These are phyloP conservation scores for Actenoides hombroni DNA, from an alignment of 2,113 vertebrate species.

Conservation along the genomic window DNA sequence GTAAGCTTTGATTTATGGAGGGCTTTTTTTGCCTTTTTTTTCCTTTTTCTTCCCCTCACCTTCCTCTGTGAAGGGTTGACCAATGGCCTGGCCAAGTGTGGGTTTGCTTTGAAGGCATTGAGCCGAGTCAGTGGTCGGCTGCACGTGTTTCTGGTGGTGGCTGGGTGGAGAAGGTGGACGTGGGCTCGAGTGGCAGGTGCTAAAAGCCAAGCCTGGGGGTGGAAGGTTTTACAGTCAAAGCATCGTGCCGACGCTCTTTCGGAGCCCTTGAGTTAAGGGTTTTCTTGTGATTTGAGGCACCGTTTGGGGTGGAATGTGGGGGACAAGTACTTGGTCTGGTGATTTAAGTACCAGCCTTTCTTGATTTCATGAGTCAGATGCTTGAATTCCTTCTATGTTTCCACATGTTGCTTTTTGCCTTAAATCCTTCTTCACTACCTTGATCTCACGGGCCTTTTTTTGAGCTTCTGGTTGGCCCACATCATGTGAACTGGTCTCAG, in stretches of 20 bases:
- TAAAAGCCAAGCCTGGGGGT: neutral
- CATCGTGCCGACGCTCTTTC: neutral
- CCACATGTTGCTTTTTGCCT: neutral
- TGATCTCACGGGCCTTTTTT: neutral
- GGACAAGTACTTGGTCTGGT: neutral
- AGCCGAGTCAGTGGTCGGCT: neutral
- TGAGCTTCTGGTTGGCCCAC: neutral
- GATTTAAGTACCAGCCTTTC: neutral
- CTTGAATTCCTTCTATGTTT: neutral
- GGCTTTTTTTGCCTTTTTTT: neutral
- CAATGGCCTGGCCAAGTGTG: neutral
- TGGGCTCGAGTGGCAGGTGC: neutral
- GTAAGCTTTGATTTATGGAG: neutral
- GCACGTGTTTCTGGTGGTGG: neutral
- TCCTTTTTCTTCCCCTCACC: neutral
- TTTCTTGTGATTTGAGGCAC: neutral
- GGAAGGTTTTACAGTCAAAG: neutral
- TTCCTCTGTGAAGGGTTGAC: neutral
- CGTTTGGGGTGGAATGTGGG: neutral
- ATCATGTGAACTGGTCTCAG: neutral
- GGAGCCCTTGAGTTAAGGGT: neutral
- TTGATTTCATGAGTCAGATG: neutral
- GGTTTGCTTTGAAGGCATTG: neutral
- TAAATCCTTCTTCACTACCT: neutral
- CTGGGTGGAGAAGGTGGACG: neutral